Evolutionary conservation across 2,888 invertebrate species (phyloP).

Genomic region (Drosophila engyochracea): DNA sequence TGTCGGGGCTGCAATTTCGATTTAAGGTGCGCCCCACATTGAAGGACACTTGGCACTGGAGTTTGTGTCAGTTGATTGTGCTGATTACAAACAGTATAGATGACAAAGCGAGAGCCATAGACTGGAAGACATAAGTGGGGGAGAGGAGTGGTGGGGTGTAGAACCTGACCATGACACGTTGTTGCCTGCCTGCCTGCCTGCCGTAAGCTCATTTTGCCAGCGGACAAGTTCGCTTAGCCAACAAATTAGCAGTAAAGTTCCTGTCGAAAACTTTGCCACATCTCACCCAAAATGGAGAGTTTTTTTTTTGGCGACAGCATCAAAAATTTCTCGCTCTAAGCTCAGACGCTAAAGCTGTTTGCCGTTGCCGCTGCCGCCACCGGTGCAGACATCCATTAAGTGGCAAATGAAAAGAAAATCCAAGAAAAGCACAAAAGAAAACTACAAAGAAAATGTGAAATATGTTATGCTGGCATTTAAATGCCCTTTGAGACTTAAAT

Average conservation of each 20-base stretch:
- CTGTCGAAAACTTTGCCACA: conserved; percentile 46
- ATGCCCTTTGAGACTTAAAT: conserved; percentile 34
- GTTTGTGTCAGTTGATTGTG: conserved; percentile 34
- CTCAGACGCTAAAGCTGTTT: conserved; percentile 29
- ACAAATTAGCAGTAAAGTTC: conserved; percentile 55
- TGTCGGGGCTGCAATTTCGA: conserved; percentile 44
- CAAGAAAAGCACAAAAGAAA: conserved; percentile 12
- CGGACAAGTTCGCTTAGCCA: conserved; percentile 31
- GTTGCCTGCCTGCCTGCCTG: conserved; percentile 10
- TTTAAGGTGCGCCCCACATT: conserved; percentile 48
- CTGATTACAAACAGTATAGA: conserved; percentile 35
- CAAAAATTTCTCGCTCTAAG: conserved; percentile 30
- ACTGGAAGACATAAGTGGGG: not conserved
- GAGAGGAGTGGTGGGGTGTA: not conserved
- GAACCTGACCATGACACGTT: conserved; percentile 40
- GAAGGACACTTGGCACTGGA: conserved; percentile 28
- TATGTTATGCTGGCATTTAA: not conserved
- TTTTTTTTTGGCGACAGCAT: conserved; percentile 37
- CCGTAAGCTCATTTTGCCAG: conserved; percentile 19
- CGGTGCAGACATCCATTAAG: conserved; percentile 65
- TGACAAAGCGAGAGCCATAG: not conserved
- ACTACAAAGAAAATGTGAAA: conserved; percentile 7
- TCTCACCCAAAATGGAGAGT: conserved; percentile 3
- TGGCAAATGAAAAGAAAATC: conserved; percentile 21
- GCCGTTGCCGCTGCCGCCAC: conserved; percentile 7